Conservation (phyloP, 2,888 invertebrate genomes). For the Charanyca ferruginea region DNA sequence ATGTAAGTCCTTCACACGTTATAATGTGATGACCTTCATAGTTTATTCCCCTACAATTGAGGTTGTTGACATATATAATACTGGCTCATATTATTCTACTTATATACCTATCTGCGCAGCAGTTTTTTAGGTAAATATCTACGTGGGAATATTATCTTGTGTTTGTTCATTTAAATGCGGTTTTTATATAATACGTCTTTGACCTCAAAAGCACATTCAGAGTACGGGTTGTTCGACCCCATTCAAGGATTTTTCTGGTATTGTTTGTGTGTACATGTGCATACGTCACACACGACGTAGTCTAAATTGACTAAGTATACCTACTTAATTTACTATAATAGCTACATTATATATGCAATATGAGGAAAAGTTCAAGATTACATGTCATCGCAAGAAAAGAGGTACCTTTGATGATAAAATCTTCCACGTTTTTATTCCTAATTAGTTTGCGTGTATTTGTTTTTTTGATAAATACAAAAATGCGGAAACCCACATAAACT, state of each 20-base stretch:
- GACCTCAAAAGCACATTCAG: constrained; percentile 6
- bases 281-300: background rate
- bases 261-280: background rate
- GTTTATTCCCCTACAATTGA: constrained; percentile 75
- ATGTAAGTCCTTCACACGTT: constrained; percentile 80
- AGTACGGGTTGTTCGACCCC: background rate
- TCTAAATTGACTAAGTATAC: background rate
- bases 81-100: constrained; percentile 54
- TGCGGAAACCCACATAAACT: constrained; percentile 31
- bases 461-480: constrained; percentile 26
- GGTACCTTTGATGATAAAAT: no score
- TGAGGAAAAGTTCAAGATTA: constrained; percentile 3
- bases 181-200: constrained; percentile 21
- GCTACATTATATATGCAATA: background rate
- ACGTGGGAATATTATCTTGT: constrained; percentile 17
- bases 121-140: constrained; percentile 30
- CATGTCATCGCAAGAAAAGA: background rate
- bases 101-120: constrained; percentile 24
- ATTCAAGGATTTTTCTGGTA: background rate
- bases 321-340: background rate
- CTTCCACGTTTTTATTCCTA: background rate
- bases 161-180: constrained; percentile 6
- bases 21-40: constrained; percentile 83
- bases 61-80: constrained; percentile 63
- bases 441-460: constrained; percentile 2